Conservation (phyloP, 2,113 vertebrate genomes). For the Nothoprocta perdicaria region DNA sequence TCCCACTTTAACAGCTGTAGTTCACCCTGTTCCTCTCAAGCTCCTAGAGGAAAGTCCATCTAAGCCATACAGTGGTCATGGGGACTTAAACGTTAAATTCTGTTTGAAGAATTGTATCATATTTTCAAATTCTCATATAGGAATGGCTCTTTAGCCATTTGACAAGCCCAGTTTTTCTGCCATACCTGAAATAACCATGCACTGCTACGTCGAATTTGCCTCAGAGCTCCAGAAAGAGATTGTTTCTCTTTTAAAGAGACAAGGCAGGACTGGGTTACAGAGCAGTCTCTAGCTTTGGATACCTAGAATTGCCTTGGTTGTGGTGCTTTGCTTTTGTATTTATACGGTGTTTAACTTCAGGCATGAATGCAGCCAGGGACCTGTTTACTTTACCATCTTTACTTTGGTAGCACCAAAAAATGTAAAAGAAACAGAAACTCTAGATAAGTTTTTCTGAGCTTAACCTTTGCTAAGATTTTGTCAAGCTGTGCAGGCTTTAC, state of each 20-base stretch:
- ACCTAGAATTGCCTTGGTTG: neutral
- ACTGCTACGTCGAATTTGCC: neutral
- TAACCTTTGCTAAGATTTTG: neutral
- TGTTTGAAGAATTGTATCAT: neutral
- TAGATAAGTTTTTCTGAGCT: neutral
- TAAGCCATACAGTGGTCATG: neutral
- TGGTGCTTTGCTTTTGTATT: conserved; percentile 3
- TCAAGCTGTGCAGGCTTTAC: neutral
- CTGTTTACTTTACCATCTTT: neutral
- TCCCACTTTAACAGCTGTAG: neutral
- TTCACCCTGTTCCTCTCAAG: neutral
- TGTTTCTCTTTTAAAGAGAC: neutral
- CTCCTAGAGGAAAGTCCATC: neutral
- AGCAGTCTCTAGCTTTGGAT: neutral
- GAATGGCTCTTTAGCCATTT: neutral
- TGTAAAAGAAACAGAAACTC: conserved; percentile 33
- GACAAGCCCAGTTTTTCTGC: neutral
- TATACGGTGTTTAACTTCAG: neutral
- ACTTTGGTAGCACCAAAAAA: conserved; percentile 36
- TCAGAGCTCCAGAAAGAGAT: neutral
- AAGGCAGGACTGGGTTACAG: neutral
- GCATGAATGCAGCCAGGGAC: neutral
- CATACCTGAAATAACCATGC: neutral
- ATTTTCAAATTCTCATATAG: neutral
- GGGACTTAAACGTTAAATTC: neutral